These are phyloP conservation scores for Notarius lentiginosus DNA, from an alignment of 2,113 vertebrate species.

Conservation along the genomic window DNA sequence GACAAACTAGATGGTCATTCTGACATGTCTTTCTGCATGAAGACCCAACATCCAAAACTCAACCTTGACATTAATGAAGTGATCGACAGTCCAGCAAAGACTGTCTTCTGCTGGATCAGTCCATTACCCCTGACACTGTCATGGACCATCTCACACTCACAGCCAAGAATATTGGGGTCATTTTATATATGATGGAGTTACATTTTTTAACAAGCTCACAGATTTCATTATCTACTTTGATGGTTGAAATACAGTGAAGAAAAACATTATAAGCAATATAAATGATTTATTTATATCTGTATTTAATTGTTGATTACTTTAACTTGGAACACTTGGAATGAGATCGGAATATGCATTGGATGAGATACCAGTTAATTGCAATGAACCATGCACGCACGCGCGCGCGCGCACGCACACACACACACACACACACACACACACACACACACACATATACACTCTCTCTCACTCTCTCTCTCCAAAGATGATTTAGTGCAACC, in stretches of 20 bases:
- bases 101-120: neutral
- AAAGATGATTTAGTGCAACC: neutral
- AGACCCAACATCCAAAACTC: neutral
- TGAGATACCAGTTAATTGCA: neutral
- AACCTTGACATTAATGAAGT: slow-evolving; percentile 7
- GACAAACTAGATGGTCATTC: neutral
- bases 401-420: too few relatives aligned
- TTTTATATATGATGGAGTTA: neutral
- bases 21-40: neutral
- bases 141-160: neutral
- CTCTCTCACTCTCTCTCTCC: too few relatives aligned
- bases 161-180: neutral
- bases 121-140: neutral
- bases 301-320: neutral
- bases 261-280: neutral
- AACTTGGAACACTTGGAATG: neutral
- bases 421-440: too few relatives aligned
- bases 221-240: neutral
- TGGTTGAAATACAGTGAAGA: neutral
- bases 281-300: neutral
- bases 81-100: neutral
- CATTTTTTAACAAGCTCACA: neutral
- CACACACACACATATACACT: neutral
- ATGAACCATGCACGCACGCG: neutral
- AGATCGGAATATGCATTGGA: neutral